A percentile compares a stretch with the other conserved stretches of the same genome.
Evolutionary conservation across 2,888 invertebrate genomes (phyloP).

Genomic region (Himalopsyche anomala): DNA sequence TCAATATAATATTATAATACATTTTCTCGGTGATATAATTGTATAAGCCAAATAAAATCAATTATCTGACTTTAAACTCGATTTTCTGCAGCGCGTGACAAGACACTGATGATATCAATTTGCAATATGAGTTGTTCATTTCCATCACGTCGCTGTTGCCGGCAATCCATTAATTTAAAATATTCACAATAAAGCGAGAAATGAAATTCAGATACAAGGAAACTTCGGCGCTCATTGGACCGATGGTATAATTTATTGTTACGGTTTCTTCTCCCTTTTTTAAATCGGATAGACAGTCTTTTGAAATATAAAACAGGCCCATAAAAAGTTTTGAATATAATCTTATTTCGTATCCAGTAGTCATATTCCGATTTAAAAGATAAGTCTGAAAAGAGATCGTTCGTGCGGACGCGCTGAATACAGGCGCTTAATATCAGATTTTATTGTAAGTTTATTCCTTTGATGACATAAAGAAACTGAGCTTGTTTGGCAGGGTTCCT

Average conservation of each 20-base stretch:
- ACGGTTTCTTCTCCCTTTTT: neutral
- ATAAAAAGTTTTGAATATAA: constrained; percentile 53
- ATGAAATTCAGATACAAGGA: constrained; percentile 8
- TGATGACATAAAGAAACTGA: constrained; percentile 65
- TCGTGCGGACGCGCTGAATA: constrained; percentile 60
- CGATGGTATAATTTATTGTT: constrained; percentile 29
- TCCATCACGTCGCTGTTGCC: constrained; percentile 48
- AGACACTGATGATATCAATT: constrained; percentile 58
- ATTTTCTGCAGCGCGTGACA: constrained; percentile 33
- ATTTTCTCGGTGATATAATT: too few relatives aligned
- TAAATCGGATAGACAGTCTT: neutral
- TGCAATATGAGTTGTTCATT: constrained; percentile 57
- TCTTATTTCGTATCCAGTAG: constrained; percentile 51
- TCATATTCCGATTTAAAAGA: constrained; percentile 52
- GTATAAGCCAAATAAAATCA: too few relatives aligned
- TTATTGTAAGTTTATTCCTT: constrained; percentile 66
- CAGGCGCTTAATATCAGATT: constrained; percentile 64
- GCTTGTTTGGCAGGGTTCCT: constrained; percentile 57
- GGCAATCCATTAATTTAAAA: constrained; percentile 11
- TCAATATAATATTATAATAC: too few relatives aligned
- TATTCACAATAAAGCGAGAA: constrained; percentile 7
- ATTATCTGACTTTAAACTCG: neutral
- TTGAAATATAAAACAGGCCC: constrained; percentile 34
- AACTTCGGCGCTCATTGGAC: neutral
- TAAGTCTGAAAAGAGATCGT: constrained; percentile 45